Conservation (phyloP, 1,140 invertebrate genomes). For the Pseudomyrmex cubaensis region DNA sequence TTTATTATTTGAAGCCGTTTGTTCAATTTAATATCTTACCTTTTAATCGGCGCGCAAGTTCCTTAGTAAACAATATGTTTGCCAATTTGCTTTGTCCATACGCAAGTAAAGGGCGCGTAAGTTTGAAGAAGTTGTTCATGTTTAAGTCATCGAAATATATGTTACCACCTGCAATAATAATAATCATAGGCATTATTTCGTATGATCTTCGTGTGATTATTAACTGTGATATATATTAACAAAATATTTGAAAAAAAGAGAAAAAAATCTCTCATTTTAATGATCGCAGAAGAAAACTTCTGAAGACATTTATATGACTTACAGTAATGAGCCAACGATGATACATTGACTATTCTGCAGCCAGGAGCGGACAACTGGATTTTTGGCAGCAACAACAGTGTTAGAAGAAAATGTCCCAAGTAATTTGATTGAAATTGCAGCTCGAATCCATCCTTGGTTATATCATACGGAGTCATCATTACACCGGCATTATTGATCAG, state of each 20-base stretch:
- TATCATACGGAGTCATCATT: constrained; percentile 88
- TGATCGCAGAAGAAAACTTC: neutral
- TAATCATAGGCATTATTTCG: constrained; percentile 74
- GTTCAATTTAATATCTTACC: constrained; percentile 75
- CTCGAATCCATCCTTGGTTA: constrained; percentile 93
- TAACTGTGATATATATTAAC: neutral
- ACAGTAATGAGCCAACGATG: constrained; percentile 81
- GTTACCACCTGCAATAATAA: constrained; percentile 86
- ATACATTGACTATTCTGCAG: constrained; percentile 90
- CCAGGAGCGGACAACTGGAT: constrained; percentile 86
- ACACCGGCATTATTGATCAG: constrained; percentile 94
- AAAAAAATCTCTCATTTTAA: neutral
- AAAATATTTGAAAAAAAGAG: neutral
- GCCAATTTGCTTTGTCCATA: constrained; percentile 92
- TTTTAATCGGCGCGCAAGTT: constrained; percentile 87
- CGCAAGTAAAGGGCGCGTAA: no score
- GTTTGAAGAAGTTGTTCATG: constrained; percentile 79
- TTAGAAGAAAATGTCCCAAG: constrained; percentile 94
- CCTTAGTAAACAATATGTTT: constrained; percentile 89
- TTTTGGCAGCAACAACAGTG: constrained; percentile 90
- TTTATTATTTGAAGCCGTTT: no score
- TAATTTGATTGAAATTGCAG: constrained; percentile 92
- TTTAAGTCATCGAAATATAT: constrained; percentile 90
- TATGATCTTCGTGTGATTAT: no score
- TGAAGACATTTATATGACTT: constrained; percentile 65